phyloP scores from a whole-genome alignment of 2,113 vertebrate species.

The Ciconia boyciana region DNA sequence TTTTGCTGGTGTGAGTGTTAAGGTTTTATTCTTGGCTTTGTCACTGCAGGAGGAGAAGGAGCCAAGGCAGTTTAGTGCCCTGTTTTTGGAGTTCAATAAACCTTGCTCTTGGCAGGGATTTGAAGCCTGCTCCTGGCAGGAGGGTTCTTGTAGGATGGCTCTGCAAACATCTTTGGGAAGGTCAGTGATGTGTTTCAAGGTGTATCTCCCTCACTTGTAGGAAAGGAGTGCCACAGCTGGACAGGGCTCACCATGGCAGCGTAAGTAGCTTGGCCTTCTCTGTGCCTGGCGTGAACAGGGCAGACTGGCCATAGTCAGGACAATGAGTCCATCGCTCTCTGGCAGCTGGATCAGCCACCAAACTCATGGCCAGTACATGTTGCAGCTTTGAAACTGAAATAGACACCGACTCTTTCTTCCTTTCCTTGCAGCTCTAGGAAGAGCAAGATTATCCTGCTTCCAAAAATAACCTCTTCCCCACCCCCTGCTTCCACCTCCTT shows the following conservation, averaged over 20 bases:
- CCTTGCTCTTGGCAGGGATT: neutral
- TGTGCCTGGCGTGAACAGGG: neutral
- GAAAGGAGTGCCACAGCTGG: neutral
- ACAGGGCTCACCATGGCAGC: neutral
- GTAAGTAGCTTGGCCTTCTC: neutral
- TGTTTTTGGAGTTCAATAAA: neutral
- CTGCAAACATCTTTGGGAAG: neutral
- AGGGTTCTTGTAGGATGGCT: neutral
- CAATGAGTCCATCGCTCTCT: fast-evolving
- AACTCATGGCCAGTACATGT: neutral
- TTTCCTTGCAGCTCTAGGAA: neutral
- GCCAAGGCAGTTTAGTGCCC: neutral
- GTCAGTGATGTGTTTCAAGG: neutral
- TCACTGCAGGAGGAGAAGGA: neutral
- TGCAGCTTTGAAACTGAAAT: neutral
- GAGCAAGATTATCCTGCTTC: slow-evolving; percentile 1
- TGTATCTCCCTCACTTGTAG: neutral
- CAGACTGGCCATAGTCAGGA: neutral
- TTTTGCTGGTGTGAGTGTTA: neutral
- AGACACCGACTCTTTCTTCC: neutral
- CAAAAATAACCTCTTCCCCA: slow-evolving; percentile 11
- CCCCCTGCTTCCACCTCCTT: neutral
- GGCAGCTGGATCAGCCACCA: neutral
- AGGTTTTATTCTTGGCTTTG: neutral
- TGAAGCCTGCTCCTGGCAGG: neutral